Conservation (phyloP, 2,888 invertebrate genomes). For the Notocelia uddmanniana region DNA sequence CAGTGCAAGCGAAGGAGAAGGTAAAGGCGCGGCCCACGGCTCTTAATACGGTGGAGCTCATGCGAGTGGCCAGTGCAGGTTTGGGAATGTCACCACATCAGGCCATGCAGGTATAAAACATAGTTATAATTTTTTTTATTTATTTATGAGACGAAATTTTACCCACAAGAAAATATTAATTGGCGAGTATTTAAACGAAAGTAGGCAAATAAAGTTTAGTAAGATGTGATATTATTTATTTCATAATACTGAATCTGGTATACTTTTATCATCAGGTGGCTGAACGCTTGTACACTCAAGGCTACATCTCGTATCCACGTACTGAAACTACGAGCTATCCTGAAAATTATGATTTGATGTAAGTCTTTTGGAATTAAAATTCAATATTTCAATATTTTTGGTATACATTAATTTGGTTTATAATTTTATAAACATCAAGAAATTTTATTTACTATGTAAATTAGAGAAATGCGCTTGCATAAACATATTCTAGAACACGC, state of each 20-base stretch:
- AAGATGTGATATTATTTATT: too few relatives aligned
- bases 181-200: too few relatives aligned
- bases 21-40: constrained; percentile 94
- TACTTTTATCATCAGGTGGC: constrained; percentile 63
- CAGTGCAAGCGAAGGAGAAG: constrained; percentile 94
- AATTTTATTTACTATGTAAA: too few relatives aligned
- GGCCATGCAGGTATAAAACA: constrained; percentile 89
- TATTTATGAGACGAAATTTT: too few relatives aligned
- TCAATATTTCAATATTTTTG: neutral
- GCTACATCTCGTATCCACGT: constrained; percentile 98
- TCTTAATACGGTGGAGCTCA: constrained; percentile 98
- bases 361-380: constrained; percentile 62
- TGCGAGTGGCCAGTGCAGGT: constrained; percentile 96
- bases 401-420: neutral
- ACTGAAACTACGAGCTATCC: constrained; percentile 99
- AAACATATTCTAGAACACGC: too few relatives aligned
- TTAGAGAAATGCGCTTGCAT: too few relatives aligned
- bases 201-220: too few relatives aligned
- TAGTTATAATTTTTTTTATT: too few relatives aligned
- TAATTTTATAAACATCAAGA: too few relatives aligned
- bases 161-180: too few relatives aligned
- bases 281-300: constrained; percentile 97
- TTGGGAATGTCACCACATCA: constrained; percentile 97
- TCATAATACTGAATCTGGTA: neutral
- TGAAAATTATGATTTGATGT: constrained; percentile 96